Percentiles rank a stretch among this genome's conserved stretches.
Evolutionary conservation across 2,888 invertebrate species (phyloP).

Genomic region (Cordilura impudica): DNA sequence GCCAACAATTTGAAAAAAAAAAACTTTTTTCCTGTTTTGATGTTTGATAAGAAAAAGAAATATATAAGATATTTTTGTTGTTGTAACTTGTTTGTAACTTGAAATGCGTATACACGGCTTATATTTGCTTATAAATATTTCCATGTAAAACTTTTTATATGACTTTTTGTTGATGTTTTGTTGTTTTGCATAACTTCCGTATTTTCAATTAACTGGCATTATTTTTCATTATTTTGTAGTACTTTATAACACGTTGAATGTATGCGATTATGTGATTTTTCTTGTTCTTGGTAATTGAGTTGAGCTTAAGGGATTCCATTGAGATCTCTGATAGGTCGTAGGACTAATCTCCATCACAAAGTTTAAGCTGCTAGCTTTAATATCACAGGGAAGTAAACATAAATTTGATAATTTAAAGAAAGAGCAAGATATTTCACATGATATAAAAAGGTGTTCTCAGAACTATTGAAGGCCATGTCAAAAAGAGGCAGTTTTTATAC

Average conservation of each 20-base stretch:
- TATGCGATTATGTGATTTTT: neutral
- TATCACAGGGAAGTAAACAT: too few relatives aligned
- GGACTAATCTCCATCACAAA: too few relatives aligned
- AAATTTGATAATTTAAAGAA: too few relatives aligned
- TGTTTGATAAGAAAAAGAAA: neutral
- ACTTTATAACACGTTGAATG: neutral
- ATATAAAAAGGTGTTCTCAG: too few relatives aligned
- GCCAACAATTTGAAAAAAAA: neutral
- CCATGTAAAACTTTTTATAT: neutral
- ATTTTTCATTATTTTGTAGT: neutral
- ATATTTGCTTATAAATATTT: neutral
- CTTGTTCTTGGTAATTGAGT: neutral
- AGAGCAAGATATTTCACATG: too few relatives aligned
- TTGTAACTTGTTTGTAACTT: neutral
- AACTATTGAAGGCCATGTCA: too few relatives aligned
- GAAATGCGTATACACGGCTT: neutral
- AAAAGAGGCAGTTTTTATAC: too few relatives aligned
- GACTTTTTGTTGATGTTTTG: neutral
- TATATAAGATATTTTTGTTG: neutral
- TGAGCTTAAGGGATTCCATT: too few relatives aligned
- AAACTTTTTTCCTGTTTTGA: neutral
- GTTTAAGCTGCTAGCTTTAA: too few relatives aligned
- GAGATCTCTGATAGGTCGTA: too few relatives aligned
- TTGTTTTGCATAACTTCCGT: neutral
- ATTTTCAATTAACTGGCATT: constrained; percentile 17